Percentiles rank a stretch among this genome's conserved stretches.
phyloP scores from a whole-genome alignment of 92 coral and sea anemone species.

The Chrysogorgia sp. region DNA sequence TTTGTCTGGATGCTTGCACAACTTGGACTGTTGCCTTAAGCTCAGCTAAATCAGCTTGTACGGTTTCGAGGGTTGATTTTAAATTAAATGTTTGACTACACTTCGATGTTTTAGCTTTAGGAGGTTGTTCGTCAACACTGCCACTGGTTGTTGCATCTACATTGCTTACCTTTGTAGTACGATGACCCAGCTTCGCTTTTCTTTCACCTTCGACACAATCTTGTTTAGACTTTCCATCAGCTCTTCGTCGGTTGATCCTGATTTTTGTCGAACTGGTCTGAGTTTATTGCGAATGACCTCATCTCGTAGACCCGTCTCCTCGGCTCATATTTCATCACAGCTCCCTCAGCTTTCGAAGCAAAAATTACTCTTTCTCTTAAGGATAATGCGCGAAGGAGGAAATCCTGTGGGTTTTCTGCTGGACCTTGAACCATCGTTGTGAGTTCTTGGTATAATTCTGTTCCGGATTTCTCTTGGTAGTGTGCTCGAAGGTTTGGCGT shows the following conservation, averaged over 20 bases:
- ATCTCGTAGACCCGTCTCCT: constrained; percentile 5
- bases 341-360: constrained; percentile 8
- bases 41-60: neutral
- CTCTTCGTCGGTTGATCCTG: constrained; percentile 48
- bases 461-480: constrained; percentile 62
- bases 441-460: constrained; percentile 62
- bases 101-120: neutral
- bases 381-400: constrained; percentile 48
- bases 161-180: neutral
- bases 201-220: constrained; percentile 52
- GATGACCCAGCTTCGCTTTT: neutral
- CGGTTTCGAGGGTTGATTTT: neutral
- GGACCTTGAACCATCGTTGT: constrained; percentile 50
- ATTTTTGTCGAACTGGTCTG: constrained; percentile 44
- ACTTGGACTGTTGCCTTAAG: neutral
- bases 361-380: constrained; percentile 7
- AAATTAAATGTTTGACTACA: neutral
- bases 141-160: neutral
- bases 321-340: no score
- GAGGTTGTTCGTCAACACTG: neutral
- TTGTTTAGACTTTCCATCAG: constrained; percentile 53
- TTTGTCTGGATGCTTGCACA: no score
- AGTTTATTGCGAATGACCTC: constrained; percentile 54
- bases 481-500: constrained; percentile 59
- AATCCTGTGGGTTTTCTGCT: constrained; percentile 58